Conservation (phyloP, 2,797 vertebrate genomes). For the Botia kubotai region DNA sequence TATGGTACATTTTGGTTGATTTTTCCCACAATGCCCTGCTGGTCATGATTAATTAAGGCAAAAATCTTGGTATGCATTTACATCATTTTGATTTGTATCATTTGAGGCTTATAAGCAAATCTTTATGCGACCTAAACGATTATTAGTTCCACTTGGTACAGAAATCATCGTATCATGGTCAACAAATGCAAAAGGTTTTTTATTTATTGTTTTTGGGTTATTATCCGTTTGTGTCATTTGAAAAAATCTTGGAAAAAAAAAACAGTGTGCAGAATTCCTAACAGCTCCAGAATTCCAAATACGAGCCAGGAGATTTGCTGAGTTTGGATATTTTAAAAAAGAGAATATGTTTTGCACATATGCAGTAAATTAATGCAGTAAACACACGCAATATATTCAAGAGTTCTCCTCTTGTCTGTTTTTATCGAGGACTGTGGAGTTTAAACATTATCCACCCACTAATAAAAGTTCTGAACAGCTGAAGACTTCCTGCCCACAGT, state of each 20-base stretch:
- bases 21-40: constrained; percentile 44
- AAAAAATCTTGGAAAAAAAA: too few relatives aligned
- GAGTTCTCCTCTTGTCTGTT: not conserved
- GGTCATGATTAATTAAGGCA: constrained; percentile 17
- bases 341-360: not conserved
- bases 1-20: not conserved
- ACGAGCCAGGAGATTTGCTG: not conserved
- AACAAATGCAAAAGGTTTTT: not conserved
- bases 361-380: not conserved
- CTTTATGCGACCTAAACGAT: not conserved
- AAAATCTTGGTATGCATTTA: not conserved
- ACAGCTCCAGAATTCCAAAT: not conserved
- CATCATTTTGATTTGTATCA: not conserved
- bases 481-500: constrained; percentile 24
- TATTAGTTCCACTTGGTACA: not conserved
- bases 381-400: constrained; percentile 18
- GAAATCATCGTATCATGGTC: not conserved
- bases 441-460: constrained; percentile 33
- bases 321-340: not conserved
- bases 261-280: too few relatives aligned
- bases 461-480: constrained; percentile 38
- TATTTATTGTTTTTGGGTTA: too few relatives aligned
- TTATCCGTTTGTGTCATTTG: too few relatives aligned
- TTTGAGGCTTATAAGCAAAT: not conserved
- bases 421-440: not conserved